Percentiles rank a stretch among this genome's conserved stretches.
Conservation (phyloP, 2,797 vertebrate genomes). For the Argentina silus region DNA sequence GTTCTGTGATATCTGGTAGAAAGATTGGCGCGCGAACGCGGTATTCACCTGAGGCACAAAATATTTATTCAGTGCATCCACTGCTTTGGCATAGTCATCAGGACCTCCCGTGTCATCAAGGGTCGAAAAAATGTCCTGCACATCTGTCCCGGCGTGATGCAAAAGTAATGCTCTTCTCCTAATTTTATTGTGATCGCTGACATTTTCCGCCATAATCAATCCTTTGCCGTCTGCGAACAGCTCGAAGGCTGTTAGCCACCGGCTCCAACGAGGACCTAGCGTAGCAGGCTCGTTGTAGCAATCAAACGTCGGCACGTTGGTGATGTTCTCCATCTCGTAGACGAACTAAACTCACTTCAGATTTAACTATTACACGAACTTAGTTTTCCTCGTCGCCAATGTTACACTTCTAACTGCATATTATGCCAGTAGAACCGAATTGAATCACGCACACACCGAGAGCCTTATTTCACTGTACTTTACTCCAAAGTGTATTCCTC, state of each 20-base stretch:
- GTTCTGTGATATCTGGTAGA: neutral
- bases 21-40: neutral
- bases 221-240: too few relatives aligned
- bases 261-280: slow-evolving; percentile 12
- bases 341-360: slow-evolving; percentile 6
- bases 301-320: neutral
- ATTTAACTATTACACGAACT: neutral
- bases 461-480: too few relatives aligned
- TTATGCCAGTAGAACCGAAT: too few relatives aligned
- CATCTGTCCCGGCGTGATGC: neutral
- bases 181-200: neutral
- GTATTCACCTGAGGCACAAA: neutral
- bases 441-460: too few relatives aligned
- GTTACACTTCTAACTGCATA: too few relatives aligned
- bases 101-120: neutral
- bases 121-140: slow-evolving; percentile 6
- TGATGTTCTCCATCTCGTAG: slow-evolving; percentile 10
- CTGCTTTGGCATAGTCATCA: neutral
- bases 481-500: too few relatives aligned
- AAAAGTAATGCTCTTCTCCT: neutral
- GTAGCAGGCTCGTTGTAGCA: slow-evolving; percentile 13
- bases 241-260: too few relatives aligned
- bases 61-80: neutral
- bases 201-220: slow-evolving; percentile 12
- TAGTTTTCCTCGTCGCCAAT: neutral